Conservation (phyloP, 2,797 vertebrate genomes). For the Helicolenus hilgendorfi region DNA sequence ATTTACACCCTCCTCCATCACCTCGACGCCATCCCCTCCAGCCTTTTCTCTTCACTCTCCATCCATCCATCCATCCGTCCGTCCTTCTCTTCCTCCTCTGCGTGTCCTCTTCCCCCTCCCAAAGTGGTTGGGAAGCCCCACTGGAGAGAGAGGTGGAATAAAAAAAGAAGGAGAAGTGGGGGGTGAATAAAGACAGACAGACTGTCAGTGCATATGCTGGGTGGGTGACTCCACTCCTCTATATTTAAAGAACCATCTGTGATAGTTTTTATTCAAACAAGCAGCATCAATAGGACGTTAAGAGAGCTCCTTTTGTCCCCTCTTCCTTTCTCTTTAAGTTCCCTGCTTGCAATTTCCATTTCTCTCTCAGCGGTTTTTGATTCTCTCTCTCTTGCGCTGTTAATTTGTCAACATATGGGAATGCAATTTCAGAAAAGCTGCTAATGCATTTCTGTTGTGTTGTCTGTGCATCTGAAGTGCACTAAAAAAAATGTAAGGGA, state of each 20-base stretch:
- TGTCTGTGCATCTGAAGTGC: not conserved
- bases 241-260: conserved; percentile 79
- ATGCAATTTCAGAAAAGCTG: not conserved
- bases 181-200: conserved; percentile 49
- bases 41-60: conserved; percentile 41
- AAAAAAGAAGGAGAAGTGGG: conserved; percentile 5
- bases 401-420: conserved; percentile 3
- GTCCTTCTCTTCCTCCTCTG: not conserved
- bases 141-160: conserved; percentile 8
- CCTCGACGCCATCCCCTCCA: conserved; percentile 15
- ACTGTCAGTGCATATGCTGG: conserved; percentile 68
- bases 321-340: not conserved
- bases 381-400: not conserved
- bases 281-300: conserved; percentile 33
- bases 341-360: not conserved
- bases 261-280: conserved; percentile 49
- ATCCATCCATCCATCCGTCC: conserved; percentile 18
- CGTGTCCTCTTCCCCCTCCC: not conserved
- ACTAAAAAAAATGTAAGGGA: not conserved
- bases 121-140: conserved; percentile 55
- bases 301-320: conserved; percentile 23
- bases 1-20: conserved; percentile 61
- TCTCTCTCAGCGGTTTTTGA: not conserved
- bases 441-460: not conserved
- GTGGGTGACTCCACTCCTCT: conserved; percentile 49